Base-by-base conservation (phyloP, 2,797 vertebrate genomes). In the Phrynocephalus guinanensis region DNA sequence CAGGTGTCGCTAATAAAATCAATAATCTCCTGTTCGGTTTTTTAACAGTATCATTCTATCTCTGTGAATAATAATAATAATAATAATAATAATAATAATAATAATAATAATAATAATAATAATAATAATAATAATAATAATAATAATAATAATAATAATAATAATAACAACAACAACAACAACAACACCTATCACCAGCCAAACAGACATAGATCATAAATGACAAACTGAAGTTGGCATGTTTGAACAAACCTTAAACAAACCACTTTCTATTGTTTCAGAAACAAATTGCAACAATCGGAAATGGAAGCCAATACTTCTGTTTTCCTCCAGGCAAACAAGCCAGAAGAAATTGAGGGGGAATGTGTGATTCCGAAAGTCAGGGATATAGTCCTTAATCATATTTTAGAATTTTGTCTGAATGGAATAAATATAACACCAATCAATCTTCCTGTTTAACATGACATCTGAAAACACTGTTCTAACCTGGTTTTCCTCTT, bases 11-110 rank as follows among this genome's bases (percentile, higher is more conserved):
- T 97, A 97, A 99, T 98, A 95, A 98, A 99, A 96, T 98, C 97
- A 87, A 98, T 98, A 96, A 99, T 98, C 95, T 99, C 98, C 95
- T 99, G 98, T 90, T 99, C 98, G 97, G 99, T 98, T 97, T 97
- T 99, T 99, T 90, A 99, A 96, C 93, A 99, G 97, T 95, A 97
- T 98, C 98, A 98, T 97, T 93, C 98, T 98, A 96, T 99, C 98
- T 96, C 98, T 98, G 96, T 70, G 93, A 96, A 96, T 95, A 70
- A 95, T 91, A 96, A 48, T 88, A 88, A n/a, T 1, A 85, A 84
- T 66, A 72, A 87, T 10, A 60, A 73, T 71, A 5, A 79, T 60
- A 73, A 24, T 8, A 77, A 28, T n/a, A 44, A 6, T 28, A 83
- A 48, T 76, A 70, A 80, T 44, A 44, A 76, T 48, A 48, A 78